These are phyloP conservation scores for Cydia splendana DNA, from an alignment of 1,140 invertebrate species.

Conservation along the genomic window DNA sequence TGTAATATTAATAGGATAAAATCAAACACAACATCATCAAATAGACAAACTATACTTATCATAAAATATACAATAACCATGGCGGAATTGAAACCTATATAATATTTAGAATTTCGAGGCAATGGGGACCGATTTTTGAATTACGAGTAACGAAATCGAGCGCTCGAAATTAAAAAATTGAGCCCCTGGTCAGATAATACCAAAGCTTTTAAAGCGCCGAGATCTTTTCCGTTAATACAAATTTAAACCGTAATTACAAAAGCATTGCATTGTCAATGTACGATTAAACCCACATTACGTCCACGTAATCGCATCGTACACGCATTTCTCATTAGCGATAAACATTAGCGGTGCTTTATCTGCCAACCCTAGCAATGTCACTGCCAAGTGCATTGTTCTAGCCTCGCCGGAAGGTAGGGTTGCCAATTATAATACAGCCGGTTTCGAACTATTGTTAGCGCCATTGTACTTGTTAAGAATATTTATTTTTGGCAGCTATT, in stretches of 20 bases:
- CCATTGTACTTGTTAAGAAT: slow-evolving; percentile 17
- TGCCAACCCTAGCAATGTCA: slow-evolving; percentile 51
- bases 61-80: too few relatives aligned
- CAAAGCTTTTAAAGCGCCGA: too few relatives aligned
- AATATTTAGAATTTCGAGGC: too few relatives aligned
- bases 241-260: background rate
- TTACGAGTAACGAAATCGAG: too few relatives aligned
- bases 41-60: too few relatives aligned
- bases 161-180: too few relatives aligned
- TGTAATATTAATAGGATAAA: too few relatives aligned
- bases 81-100: too few relatives aligned
- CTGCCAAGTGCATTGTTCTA: slow-evolving; percentile 60
- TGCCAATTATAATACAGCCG: slow-evolving; percentile 55
- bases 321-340: slow-evolving; percentile 37
- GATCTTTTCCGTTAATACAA: too few relatives aligned
- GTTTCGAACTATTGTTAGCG: slow-evolving; percentile 54
- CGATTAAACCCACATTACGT: background rate
- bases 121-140: too few relatives aligned
- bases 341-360: slow-evolving; percentile 31
- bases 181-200: too few relatives aligned
- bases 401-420: slow-evolving; percentile 42
- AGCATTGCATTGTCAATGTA: background rate
- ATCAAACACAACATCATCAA: too few relatives aligned
- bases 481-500: slow-evolving; percentile 6
- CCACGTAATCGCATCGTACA: slow-evolving; percentile 15